Base-by-base conservation (phyloP, 2,888 invertebrate genomes). In the Agrochola circellaris region DNA sequence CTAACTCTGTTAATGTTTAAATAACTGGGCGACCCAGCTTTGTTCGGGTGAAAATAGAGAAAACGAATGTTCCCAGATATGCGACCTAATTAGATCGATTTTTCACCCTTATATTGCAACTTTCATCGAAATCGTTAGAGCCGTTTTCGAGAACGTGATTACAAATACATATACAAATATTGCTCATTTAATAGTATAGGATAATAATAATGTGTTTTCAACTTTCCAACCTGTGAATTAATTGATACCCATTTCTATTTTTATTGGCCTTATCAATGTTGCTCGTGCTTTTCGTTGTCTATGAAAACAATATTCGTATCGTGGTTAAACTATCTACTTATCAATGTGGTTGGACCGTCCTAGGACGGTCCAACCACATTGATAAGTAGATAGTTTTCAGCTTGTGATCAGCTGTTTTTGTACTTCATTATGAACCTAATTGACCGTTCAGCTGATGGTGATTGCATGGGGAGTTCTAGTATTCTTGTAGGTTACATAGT, bases 211-310 rank as follows among this genome's bases (percentile, higher is more conserved):
- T 42, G 1, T 13, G 8, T 30, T 15, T 56, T 69, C 20, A 2
- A n/a, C 15, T 42, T 30, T 42, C 1, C 20, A 30, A 70, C 20
- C 34, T 34, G 23, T 30, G 2, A 60, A 15, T 61, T 4, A 30
- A 1, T 20, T 45, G 0, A n/a, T 72, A 0, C 15, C 15, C 0
- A 26, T 38, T 71, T 80, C 9, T 51, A 45, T 75, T n/a, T 15
- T 71, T 30, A 79, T 17, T 38, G 8, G 3, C 30, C 62, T 73
- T 81, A 85, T 81, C 75, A 54, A 56, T 65, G 13, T 34, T 34
- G 48, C 30, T 0, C 26, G 7, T 20, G 17, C 13, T 61, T 56
- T 13, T 7, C 2, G 23, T n/a, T 20, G 34, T 72, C n/a, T 34
- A 51, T 26, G 15, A 61, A 56, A 56, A 64, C 23, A 23, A 68